Conservation (phyloP, 2,888 invertebrate genomes). For the Chouioia cunea region DNA sequence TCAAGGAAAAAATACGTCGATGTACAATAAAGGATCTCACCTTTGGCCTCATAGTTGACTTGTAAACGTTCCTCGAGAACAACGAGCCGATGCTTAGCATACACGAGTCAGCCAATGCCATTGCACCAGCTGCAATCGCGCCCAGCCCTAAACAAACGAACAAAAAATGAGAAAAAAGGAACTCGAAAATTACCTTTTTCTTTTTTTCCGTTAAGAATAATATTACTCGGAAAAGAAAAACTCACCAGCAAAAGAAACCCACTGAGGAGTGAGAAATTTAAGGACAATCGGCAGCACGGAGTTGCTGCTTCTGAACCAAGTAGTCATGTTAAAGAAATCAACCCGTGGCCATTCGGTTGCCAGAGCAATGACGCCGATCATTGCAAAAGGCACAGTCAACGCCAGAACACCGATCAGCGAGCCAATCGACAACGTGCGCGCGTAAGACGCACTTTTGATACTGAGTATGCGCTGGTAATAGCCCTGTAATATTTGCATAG, state of each 20-base stretch:
- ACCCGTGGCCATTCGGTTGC: conserved; percentile 72
- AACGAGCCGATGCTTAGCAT: conserved; percentile 79
- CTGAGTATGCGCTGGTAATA: conserved; percentile 81
- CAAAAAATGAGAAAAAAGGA: no score
- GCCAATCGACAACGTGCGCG: conserved; percentile 75
- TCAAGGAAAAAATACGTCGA: no score
- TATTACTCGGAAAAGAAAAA: no score
- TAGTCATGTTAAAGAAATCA: conserved; percentile 56
- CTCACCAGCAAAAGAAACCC: conserved; percentile 74
- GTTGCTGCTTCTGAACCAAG: conserved; percentile 68
- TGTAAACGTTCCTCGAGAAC: conserved; percentile 81
- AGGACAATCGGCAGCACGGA: conserved; percentile 77
- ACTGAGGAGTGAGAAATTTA: conserved; percentile 71
- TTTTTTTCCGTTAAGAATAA: no score
- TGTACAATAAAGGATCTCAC: conserved; percentile 68
- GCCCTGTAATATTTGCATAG: conserved; percentile 62
- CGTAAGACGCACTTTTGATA: conserved; percentile 74
- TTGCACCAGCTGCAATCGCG: conserved; percentile 81
- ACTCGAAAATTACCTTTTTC: no score
- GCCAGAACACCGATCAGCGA: conserved; percentile 76
- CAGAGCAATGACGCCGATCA: conserved; percentile 77
- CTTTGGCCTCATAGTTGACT: conserved; percentile 75
- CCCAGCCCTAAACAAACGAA: conserved; percentile 71
- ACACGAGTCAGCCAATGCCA: conserved; percentile 82
- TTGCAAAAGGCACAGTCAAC: conserved; percentile 76